Evolutionary conservation across 2,797 vertebrate species (phyloP), one percentile per base, ranked within the genome.

Genomic region (Urocyon cinereoargenteus): DNA sequence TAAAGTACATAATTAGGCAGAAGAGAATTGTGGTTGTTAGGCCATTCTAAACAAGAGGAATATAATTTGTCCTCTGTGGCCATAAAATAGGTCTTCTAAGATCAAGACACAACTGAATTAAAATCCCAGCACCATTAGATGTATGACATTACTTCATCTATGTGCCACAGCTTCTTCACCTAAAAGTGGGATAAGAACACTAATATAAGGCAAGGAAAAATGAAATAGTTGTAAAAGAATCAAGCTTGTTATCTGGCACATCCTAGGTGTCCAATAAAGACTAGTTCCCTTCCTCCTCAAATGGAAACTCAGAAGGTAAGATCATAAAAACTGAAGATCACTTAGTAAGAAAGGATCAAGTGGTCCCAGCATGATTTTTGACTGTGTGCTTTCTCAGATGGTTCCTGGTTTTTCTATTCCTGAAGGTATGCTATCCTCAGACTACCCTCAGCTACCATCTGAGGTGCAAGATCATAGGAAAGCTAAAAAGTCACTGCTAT

Each of bases 1-100:
- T 57, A 68, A 75, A 26, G 49, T 70, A 95, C 92, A 66, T 55
- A 90, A 53, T 6, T 3, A 96, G 61, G 73, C 19, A 96, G 64
- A 77, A 93, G 82, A 96, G 68, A 77, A 93, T 7, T 59, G 45
- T 72, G 34, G 18, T 13, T 34, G 53, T 85, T 36, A 68, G 83
- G 28, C 21, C 62, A 28, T 64, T 90, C 64, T 79, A 84, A 62
- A 85, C 26, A 79, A 72, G n/a, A 75, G 49, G 36, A 91, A 45
- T 45, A 59, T 3, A 72, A 83, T 72, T 86, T 93, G 68, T 91
- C 57, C 91, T 79, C 73, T 88, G 45, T 53, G 22, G 11, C 72
- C n/a, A 77, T 62, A 70, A 85, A 91, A 61, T 51, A 95, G 14
- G 49, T 36, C 72, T 90, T 40, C 49, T 45, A 89, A 86, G 31